A percentile compares a stretch with the other conserved stretches of the same genome.
phyloP scores from a whole-genome alignment of 2,797 vertebrate genomes.

The Borostomias antarcticus region DNA sequence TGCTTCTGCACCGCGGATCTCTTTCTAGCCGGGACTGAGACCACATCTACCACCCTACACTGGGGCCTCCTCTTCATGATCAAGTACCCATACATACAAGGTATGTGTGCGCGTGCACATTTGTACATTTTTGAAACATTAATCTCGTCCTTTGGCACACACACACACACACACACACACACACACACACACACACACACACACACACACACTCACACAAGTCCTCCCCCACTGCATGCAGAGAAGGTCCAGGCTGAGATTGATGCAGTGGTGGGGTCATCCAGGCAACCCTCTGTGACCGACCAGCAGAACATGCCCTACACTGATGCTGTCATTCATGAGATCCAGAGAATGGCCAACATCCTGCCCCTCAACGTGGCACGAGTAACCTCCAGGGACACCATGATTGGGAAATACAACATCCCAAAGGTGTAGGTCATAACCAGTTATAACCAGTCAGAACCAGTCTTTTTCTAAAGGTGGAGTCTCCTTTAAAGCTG shows the following conservation, averaged over 20 bases:
- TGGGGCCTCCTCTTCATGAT: slow-evolving; percentile 82
- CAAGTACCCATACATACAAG: not conserved
- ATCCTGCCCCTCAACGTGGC: slow-evolving; percentile 28
- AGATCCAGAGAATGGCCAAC: slow-evolving; percentile 38
- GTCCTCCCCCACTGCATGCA: not conserved
- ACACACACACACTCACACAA: not conserved
- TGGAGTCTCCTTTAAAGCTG: too few relatives aligned
- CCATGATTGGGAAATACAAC: slow-evolving; percentile 31
- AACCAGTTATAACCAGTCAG: too few relatives aligned
- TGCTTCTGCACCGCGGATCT: slow-evolving; percentile 65
- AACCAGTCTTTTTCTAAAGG: too few relatives aligned
- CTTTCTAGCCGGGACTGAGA: slow-evolving; percentile 78
- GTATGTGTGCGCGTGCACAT: too few relatives aligned
- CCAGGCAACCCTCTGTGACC: slow-evolving; percentile 26
- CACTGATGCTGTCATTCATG: slow-evolving; percentile 42
- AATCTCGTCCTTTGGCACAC: too few relatives aligned
- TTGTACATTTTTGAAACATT: too few relatives aligned
- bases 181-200: not conserved
- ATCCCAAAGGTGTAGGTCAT: slow-evolving; percentile 50
- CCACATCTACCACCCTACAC: slow-evolving; percentile 75
- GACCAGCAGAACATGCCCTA: slow-evolving; percentile 41
- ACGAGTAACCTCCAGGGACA: slow-evolving; percentile 32
- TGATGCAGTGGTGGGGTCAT: slow-evolving; percentile 31
- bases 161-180: not conserved
- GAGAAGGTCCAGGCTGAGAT: slow-evolving; percentile 45